Evolutionary conservation across 1,140 invertebrate species (phyloP).

Genomic region (Meloidogyne floridensis): DNA sequence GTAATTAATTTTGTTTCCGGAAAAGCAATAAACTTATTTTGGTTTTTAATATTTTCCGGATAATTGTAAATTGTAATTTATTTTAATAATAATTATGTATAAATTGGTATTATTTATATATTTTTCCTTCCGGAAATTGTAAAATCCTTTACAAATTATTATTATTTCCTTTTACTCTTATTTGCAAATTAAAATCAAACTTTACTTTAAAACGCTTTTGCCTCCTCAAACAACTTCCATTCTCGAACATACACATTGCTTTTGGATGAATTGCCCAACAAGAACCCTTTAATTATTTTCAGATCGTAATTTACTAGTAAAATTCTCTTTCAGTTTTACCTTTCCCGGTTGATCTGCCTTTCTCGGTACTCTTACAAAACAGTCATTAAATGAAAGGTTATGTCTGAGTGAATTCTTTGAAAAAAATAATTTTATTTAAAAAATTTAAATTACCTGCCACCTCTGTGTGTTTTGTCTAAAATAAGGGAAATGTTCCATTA

Average conservation of each 20-base stretch:
- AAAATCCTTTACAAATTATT: too few relatives aligned
- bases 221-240: slow-evolving; percentile 83
- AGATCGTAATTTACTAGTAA: too few relatives aligned
- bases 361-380: slow-evolving; percentile 78
- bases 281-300: slow-evolving; percentile 59
- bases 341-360: slow-evolving; percentile 84
- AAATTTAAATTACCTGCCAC: slow-evolving; percentile 68
- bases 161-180: too few relatives aligned
- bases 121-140: too few relatives aligned
- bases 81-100: too few relatives aligned
- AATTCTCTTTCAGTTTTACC: slow-evolving; percentile 29
- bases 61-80: too few relatives aligned
- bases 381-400: slow-evolving; percentile 71
- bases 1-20: too few relatives aligned
- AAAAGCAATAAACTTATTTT: too few relatives aligned
- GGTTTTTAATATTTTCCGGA: too few relatives aligned
- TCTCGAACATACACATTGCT: slow-evolving; percentile 80
- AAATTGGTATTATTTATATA: too few relatives aligned
- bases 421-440: slow-evolving; percentile 63
- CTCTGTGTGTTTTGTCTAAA: slow-evolving; percentile 85
- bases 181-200: neutral
- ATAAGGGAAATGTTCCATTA: slow-evolving; percentile 86
- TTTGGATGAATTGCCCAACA: slow-evolving; percentile 71
- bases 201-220: slow-evolving; percentile 81
- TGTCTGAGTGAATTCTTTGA: slow-evolving; percentile 71